Percentiles rank a stretch among this genome's conserved stretches.
phyloP scores from a whole-genome alignment of 92 coral and sea anemone genomes.

The Epizoanthus scotinus region DNA sequence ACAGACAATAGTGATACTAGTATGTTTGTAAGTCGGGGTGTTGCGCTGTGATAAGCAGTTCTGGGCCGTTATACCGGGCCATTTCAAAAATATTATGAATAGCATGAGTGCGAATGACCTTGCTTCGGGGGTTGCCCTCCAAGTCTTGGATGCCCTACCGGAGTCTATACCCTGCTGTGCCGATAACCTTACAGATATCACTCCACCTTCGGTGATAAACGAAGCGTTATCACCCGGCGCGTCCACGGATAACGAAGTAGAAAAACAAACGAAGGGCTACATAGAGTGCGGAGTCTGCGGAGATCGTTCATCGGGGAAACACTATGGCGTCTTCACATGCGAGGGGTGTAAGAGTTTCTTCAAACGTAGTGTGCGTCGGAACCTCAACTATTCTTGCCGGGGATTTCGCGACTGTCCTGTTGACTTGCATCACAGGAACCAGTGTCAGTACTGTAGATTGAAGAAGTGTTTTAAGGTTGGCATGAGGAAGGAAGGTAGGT shows the following conservation, averaged over 20 bases:
- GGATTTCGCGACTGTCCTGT: slow-evolving; percentile 88
- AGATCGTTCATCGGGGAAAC: slow-evolving; percentile 96
- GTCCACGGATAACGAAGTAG: slow-evolving; percentile 21
- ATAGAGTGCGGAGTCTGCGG: slow-evolving; percentile 96
- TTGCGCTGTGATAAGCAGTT: slow-evolving; percentile 3
- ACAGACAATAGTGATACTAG: slow-evolving; percentile 22
- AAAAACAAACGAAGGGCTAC: slow-evolving; percentile 48
- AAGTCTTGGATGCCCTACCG: slow-evolving; percentile 30
- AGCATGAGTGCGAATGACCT: slow-evolving; percentile 23
- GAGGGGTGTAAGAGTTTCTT: slow-evolving; percentile 98
- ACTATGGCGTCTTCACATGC: slow-evolving; percentile 96
- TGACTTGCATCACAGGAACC: slow-evolving; percentile 95
- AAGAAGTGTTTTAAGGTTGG: slow-evolving; percentile 96
- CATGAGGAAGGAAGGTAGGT: slow-evolving; percentile 95
- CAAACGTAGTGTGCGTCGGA: slow-evolving; percentile 93
- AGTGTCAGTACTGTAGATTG: slow-evolving; percentile 94
- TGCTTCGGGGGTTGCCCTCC: slow-evolving; percentile 33
- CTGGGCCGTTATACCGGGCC: background rate
- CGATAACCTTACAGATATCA: slow-evolving; percentile 22
- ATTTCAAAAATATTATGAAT: slow-evolving; percentile 28
- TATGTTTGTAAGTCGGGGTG: background rate
- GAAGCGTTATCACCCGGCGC: slow-evolving; percentile 24
- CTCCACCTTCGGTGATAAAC: slow-evolving; percentile 28
- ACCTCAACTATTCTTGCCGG: slow-evolving; percentile 87
- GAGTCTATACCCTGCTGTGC: slow-evolving; percentile 42